Evolutionary conservation across 2,113 vertebrate genomes (phyloP).

Genomic region (Mohoua ochrocephala): DNA sequence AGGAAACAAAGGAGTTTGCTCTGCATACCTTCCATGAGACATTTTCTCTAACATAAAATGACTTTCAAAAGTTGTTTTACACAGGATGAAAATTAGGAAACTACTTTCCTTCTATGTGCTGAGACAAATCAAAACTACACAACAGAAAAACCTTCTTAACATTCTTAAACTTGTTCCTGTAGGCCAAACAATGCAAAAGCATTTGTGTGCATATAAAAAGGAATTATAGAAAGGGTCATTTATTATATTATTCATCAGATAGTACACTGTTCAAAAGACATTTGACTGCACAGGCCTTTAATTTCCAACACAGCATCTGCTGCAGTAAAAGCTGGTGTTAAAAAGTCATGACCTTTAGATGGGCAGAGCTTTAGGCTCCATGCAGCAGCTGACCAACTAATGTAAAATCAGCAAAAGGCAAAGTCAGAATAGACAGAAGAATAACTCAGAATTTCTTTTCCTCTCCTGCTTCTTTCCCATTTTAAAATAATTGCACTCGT

Average conservation of each 20-base stretch:
- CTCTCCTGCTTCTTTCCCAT: neutral
- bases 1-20: neutral
- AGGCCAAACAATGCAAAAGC: neutral
- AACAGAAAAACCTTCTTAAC: neutral
- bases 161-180: neutral
- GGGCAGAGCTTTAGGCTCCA: neutral
- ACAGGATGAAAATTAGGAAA: neutral
- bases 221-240: neutral
- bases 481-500: neutral
- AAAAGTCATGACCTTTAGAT: neutral
- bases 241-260: neutral
- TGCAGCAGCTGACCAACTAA: neutral
- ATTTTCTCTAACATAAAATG: neutral
- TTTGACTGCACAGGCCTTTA: neutral
- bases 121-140: neutral
- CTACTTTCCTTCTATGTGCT: neutral
- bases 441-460: neutral
- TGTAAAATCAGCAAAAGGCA: neutral
- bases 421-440: neutral
- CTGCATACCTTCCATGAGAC: neutral
- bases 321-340: neutral
- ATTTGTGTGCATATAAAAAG: neutral
- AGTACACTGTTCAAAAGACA: neutral
- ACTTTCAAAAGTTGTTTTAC: neutral
- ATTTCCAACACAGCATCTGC: neutral